Base-by-base conservation (phyloP, 2,888 invertebrate species). In the Cecidostiba fungosa region DNA sequence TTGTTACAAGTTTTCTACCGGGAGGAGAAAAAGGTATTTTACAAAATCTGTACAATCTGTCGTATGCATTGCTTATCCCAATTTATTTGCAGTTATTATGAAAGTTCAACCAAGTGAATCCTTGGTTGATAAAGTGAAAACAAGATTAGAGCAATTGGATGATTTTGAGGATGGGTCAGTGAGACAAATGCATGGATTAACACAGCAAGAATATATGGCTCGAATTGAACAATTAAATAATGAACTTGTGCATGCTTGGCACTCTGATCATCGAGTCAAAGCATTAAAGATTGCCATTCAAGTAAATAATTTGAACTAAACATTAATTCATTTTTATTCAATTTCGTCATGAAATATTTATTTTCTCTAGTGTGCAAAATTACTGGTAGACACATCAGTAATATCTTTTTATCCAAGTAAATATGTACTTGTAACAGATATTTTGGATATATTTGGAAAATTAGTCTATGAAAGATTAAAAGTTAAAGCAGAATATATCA, bases 361-460 rank as follows among this genome's bases (percentile, higher is more conserved):
- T 87, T 89, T 84, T 81, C 91, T 93, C 32, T 92, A 99, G 95
- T 98, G 99, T 94, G 97, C 99, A 59, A 99, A 99, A 94, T 94
- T 99, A 90, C 94, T 99, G 82, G 96, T 97, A 1, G 98, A 99
- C 92, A 96, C 97, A 3, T 96, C 96, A 84, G 98, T 98, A 0
- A 96, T 98, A 92, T 97, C 97, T 90, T 99, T 99, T 94, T 99
- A 99, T 94, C 99, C 99, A 0, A 98, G 98, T 94, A 99, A 99
- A 94, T 99, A 98, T 95, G 98, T 99, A 54, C 95, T 99, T 23
- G 97, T 99, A 82, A 98, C 98, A 16, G 99, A 99, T 93, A 97
- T 99, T 89, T 94, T 99, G 89, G 99, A 99, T 93, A 97, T 97
- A 88, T 99, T 99, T 94, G 98, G 98, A 0, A 96, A 96, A 92